Evolutionary conservation across 2,888 invertebrate genomes (phyloP).

Genomic region (Stenichneumon culpator): DNA sequence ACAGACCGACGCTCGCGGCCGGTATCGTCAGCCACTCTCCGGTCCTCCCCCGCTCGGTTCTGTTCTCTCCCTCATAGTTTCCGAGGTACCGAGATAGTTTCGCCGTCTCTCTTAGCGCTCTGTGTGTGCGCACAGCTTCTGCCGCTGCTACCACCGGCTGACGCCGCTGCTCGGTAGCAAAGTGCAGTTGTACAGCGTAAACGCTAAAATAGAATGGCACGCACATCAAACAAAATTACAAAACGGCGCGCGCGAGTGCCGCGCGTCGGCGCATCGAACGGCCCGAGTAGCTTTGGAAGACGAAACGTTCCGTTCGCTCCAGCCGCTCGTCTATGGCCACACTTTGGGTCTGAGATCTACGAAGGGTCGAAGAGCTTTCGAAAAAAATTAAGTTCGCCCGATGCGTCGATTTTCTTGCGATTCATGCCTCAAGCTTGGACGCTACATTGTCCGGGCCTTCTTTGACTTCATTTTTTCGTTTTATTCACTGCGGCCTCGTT

Average conservation of each 20-base stretch:
- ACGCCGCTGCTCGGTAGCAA: conserved; percentile 67
- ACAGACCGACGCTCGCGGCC: conserved; percentile 36
- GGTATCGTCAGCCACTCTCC: conserved; percentile 13
- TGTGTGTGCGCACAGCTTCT: not conserved
- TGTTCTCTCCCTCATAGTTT: conserved; percentile 35
- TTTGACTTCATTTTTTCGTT: not conserved
- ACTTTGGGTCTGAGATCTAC: not conserved
- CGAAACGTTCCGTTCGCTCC: not conserved
- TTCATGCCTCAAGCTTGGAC: not conserved
- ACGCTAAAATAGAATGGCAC: conserved; percentile 81
- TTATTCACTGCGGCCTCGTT: not conserved
- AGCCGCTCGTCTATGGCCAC: not conserved
- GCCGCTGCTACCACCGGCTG: conserved; percentile 22
- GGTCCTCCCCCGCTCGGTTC: conserved; percentile 25
- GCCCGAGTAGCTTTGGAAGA: not conserved
- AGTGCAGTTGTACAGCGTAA: conserved; percentile 76
- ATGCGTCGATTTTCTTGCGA: not conserved
- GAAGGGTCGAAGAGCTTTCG: conserved; percentile 1
- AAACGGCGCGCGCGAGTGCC: conserved; percentile 62
- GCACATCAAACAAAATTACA: conserved; percentile 77
- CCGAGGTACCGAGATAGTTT: conserved; percentile 14
- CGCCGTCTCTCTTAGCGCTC: conserved; percentile 7
- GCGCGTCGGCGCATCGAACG: conserved; percentile 25
- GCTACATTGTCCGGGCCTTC: not conserved
- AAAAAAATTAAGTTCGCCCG: not conserved